phyloP scores from a whole-genome alignment of 2,113 vertebrate species.

The Gymnogyps californianus region DNA sequence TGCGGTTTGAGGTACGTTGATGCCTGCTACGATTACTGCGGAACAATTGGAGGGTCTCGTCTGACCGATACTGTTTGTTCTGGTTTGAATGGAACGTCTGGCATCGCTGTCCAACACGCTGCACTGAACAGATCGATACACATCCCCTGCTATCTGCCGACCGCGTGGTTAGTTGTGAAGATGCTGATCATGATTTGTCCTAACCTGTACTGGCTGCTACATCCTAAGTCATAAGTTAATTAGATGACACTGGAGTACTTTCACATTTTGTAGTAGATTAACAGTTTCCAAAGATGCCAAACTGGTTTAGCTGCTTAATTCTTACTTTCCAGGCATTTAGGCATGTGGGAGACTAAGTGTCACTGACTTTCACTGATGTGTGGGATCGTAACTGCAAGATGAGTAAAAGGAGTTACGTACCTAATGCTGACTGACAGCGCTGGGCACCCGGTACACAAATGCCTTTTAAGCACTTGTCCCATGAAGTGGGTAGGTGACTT shows the following conservation, averaged over 20 bases:
- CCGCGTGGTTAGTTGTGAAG: fast-evolving
- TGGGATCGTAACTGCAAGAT: background rate
- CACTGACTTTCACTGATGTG: background rate
- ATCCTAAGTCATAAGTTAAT: background rate
- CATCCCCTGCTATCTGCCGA: background rate
- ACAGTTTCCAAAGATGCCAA: background rate
- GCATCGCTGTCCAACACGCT: fast-evolving
- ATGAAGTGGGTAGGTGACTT: background rate
- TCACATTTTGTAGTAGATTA: background rate
- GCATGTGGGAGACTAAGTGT: background rate
- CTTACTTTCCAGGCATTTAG: background rate
- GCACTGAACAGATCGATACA: background rate
- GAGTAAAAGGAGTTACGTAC: background rate
- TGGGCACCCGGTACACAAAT: background rate
- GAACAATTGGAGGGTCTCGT: background rate
- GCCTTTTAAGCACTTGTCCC: background rate
- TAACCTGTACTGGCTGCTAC: background rate
- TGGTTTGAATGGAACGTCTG: background rate
- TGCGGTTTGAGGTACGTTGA: background rate
- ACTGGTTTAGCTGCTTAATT: background rate
- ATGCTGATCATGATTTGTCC: background rate
- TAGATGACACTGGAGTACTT: background rate
- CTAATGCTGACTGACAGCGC: background rate
- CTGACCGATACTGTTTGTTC: background rate
- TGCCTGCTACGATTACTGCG: fast-evolving